Conservation (phyloP, 2,888 invertebrate species). For the Tryphoninae sp. region DNA sequence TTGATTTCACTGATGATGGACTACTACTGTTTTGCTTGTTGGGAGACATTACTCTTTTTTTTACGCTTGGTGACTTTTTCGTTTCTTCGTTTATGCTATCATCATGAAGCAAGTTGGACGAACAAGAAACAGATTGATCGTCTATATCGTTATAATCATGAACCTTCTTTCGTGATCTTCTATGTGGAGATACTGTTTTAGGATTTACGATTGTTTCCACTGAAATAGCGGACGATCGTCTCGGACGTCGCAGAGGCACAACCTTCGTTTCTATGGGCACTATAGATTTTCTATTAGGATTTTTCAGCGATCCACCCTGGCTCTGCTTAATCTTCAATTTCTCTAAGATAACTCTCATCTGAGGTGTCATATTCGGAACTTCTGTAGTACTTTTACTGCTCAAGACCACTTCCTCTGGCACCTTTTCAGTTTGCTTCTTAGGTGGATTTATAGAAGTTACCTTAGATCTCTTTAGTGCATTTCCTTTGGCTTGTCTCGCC, state of each 20-base stretch:
- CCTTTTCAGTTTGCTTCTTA: constrained; percentile 21
- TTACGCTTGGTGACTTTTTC: not conserved
- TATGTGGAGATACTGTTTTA: not conserved
- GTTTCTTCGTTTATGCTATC: not conserved
- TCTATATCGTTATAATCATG: not conserved
- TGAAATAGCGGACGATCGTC: constrained; percentile 40
- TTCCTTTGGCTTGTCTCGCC: constrained; percentile 62
- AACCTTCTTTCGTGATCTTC: constrained; percentile 24
- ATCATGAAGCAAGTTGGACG: not conserved
- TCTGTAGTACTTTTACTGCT: not conserved
- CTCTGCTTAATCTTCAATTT: constrained; percentile 60
- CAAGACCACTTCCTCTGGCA: not conserved
- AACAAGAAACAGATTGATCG: not conserved
- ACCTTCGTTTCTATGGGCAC: not conserved
- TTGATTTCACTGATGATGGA: constrained; percentile 10
- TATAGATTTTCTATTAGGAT: constrained; percentile 20
- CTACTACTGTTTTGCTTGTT: not conserved
- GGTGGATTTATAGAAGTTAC: not conserved
- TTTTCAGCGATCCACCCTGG: constrained; percentile 10
- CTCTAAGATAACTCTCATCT: constrained; percentile 68
- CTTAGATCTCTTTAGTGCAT: constrained; percentile 36
- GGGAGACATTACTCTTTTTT: not conserved
- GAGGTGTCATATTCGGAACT: constrained; percentile 65
- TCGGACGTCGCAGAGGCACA: constrained; percentile 19
- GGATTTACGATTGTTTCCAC: not conserved